Base-by-base conservation (phyloP, 2,888 invertebrate species). In the Leptinotarsa tumamoca region DNA sequence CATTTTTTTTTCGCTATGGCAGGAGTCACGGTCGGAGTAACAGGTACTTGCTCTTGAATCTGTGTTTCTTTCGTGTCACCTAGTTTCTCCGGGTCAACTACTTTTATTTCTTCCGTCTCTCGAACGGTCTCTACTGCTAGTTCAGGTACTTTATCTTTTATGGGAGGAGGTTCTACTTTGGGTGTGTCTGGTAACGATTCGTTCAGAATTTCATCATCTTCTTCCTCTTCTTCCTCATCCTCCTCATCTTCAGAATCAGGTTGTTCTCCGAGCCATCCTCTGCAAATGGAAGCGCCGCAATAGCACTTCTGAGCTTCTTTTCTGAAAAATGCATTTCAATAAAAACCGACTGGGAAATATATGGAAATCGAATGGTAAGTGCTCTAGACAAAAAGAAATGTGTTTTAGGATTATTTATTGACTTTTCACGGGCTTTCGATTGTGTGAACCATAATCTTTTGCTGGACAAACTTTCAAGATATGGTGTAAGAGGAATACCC, bases 291-390 rank as follows among this genome's bases (percentile, higher is more conserved):
- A 0, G 98, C 92, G 81, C 96, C 97, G 88, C 99, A 99, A 88
- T 92, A 98, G 89, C 99, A 99, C 79, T 94, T 94, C 89, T 99
- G 99, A 0, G 98, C 98, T 87, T 96, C 96, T 89, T 97, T 95
- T 7, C 98, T 96, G n/a, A 71, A 78, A 70, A 74, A 76, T 5
- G 15, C n/a, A 73, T 52, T 68, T 21, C 43, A 54, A 27, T 15
- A 76, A 74, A 68, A n/a, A 49, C 49, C 52, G 71, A 75, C 54
- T 63, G 18, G 14, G 50, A 33, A 50, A 74, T 75, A 74, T 1
- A 21, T 21, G 21, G 21, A 21, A 21, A 21, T 21, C 21, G 21
- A 21, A 21, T 21, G 21, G 21, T 21, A 21, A 21, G 21, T 21
- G 21, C 21, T 21, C 21, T 21, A 21, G 21, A 21, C 21, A 21